phyloP scores from a whole-genome alignment of 2,888 invertebrate species.

The Temnothorax ravouxi region DNA sequence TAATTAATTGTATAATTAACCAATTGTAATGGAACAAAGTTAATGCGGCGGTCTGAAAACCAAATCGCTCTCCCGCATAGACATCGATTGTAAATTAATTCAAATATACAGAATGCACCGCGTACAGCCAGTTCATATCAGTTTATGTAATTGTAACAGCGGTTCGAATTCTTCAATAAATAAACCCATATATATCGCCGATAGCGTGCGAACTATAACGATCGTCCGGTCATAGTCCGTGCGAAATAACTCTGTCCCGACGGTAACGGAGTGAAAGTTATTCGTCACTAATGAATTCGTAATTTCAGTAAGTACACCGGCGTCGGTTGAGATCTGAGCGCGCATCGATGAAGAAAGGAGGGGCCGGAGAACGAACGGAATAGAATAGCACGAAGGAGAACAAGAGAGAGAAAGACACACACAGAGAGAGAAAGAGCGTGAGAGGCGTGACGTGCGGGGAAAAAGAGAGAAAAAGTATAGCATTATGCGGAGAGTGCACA shows the following conservation, averaged over 20 bases:
- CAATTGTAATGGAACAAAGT: neutral
- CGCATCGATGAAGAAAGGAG: constrained; percentile 31
- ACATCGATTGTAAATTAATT: constrained; percentile 3
- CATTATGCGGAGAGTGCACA: constrained; percentile 46
- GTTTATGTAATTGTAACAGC: neutral
- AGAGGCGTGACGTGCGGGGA: neutral
- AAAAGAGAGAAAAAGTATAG: constrained; percentile 11
- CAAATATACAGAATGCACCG: neutral
- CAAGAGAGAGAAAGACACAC: neutral
- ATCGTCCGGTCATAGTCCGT: constrained; percentile 7
- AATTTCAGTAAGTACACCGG: constrained; percentile 75
- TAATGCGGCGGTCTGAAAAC: neutral
- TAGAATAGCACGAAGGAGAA: constrained; percentile 18
- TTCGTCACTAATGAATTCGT: constrained; percentile 78
- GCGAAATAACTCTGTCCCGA: constrained; percentile 31
- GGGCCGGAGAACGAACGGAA: neutral
- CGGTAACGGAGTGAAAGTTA: constrained; percentile 78
- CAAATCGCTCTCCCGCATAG: too few species aligned
- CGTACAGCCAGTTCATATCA: neutral
- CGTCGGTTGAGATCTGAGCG: constrained; percentile 46
- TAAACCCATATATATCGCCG: neutral
- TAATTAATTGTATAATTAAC: neutral
- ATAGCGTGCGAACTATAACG: neutral
- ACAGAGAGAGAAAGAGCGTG: neutral
- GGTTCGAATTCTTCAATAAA: neutral